Evolutionary conservation across 2,888 invertebrate genomes (phyloP).

Genomic region (Drosophila meridionalis): DNA sequence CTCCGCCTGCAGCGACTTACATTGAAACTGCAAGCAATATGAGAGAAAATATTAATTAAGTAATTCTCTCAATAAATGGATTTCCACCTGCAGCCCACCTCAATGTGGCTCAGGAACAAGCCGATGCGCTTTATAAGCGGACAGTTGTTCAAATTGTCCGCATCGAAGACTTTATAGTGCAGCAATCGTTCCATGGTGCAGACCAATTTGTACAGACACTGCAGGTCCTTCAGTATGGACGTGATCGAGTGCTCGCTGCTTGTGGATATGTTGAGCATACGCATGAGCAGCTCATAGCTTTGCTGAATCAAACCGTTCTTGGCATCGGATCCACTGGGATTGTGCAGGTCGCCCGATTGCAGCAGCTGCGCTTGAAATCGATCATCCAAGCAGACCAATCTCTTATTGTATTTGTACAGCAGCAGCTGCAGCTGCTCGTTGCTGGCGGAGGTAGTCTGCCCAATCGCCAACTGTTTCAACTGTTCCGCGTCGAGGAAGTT

Average conservation of each 20-base stretch:
- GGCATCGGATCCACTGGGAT: background rate
- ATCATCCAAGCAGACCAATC: constrained; percentile 71
- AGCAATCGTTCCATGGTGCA: constrained; percentile 73
- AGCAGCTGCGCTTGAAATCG: constrained; percentile 37
- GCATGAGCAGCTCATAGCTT: constrained; percentile 82
- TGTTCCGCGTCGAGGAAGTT: constrained; percentile 77
- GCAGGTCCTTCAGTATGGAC: constrained; percentile 69
- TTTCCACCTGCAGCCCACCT: constrained; percentile 56
- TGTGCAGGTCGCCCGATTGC: background rate
- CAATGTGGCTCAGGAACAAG: constrained; percentile 81
- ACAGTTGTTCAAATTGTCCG: constrained; percentile 62
- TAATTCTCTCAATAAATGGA: background rate
- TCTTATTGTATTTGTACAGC: constrained; percentile 77
- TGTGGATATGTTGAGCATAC: constrained; percentile 70
- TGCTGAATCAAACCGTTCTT: constrained; percentile 79
- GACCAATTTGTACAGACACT: constrained; percentile 65
- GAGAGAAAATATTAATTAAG: background rate
- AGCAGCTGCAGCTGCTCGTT: constrained; percentile 48
- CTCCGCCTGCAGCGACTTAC: constrained; percentile 62
- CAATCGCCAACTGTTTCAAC: constrained; percentile 24
- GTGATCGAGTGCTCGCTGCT: constrained; percentile 56
- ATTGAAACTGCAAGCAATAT: constrained; percentile 72
- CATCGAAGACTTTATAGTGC: constrained; percentile 75
- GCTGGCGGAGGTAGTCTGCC: background rate
- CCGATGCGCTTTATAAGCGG: constrained; percentile 82